phyloP scores from a whole-genome alignment of 2,888 invertebrate genomes.

The Argyresthia goedartella region DNA sequence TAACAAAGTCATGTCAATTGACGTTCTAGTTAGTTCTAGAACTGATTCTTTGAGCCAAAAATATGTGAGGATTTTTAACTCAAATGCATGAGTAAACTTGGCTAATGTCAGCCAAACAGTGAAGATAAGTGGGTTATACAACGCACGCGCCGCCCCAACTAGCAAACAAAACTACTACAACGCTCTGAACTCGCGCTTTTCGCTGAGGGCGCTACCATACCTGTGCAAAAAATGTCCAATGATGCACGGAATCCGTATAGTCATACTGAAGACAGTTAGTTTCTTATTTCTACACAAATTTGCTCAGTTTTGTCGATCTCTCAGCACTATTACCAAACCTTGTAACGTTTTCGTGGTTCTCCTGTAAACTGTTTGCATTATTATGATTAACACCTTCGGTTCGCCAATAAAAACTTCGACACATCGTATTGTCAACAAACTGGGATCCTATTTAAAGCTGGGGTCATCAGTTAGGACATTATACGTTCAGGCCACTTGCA shows the following conservation, averaged over 20 bases:
- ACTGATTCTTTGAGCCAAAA: no score
- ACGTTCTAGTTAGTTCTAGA: no score
- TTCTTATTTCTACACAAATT: no score
- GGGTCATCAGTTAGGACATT: slow-evolving; percentile 28
- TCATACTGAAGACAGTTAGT: no score
- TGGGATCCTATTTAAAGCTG: slow-evolving; percentile 56
- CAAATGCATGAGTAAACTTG: neutral
- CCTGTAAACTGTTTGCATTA: slow-evolving; percentile 61
- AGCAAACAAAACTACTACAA: slow-evolving; percentile 19
- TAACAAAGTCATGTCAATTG: no score
- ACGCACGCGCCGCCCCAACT: slow-evolving; percentile 18
- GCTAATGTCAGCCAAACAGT: neutral
- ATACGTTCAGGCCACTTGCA: slow-evolving; percentile 47
- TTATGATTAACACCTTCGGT: slow-evolving; percentile 61
- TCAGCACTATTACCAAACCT: slow-evolving; percentile 62
- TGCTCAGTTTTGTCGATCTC: slow-evolving; percentile 19
- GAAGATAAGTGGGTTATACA: slow-evolving; percentile 30
- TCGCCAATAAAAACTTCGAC: slow-evolving; percentile 56
- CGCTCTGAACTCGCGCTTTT: no score
- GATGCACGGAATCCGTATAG: no score
- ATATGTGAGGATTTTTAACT: neutral
- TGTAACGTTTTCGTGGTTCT: slow-evolving; percentile 56
- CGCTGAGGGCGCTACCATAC: no score
- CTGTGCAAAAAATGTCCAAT: no score
- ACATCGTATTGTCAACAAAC: slow-evolving; percentile 50